These are phyloP conservation scores for Ceramica pisi DNA, from an alignment of 2,888 invertebrate species.

Conservation along the genomic window DNA sequence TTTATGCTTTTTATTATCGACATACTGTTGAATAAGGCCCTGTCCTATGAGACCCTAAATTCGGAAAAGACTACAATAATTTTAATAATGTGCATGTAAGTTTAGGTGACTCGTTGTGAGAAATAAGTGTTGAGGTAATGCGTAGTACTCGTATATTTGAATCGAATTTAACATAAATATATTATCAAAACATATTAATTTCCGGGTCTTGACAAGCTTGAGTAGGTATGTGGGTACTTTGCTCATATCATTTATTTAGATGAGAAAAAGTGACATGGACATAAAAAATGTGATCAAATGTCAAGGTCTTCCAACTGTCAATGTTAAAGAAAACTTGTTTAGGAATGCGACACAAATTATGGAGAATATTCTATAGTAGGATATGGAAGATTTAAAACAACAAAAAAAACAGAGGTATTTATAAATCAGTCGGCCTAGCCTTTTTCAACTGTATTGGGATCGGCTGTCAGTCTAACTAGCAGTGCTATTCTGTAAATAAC, in stretches of 20 bases:
- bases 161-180: constrained; percentile 1
- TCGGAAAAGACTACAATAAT: constrained; percentile 2
- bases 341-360: constrained; percentile 47
- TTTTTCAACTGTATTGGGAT: neutral
- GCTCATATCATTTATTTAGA: constrained; percentile 33
- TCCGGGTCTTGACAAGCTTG: constrained; percentile 35
- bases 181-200: constrained; percentile 32
- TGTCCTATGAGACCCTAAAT: neutral
- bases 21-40: constrained; percentile 6
- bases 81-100: neutral
- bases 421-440: neutral
- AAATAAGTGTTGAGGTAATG: constrained; percentile 16
- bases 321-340: constrained; percentile 49
- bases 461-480: neutral
- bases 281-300: constrained; percentile 64
- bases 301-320: constrained; percentile 50
- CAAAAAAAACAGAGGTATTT: neutral
- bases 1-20: neutral
- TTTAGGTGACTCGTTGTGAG: neutral
- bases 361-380: neutral
- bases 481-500: no score
- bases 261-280: constrained; percentile 46
- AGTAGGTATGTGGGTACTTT: constrained; percentile 6
- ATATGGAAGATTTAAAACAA: constrained; percentile 4
- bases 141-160: constrained; percentile 7